These are phyloP conservation scores for Bergia sp. DNA, from an alignment of 92 coral and sea anemone species.

Conservation along the genomic window DNA sequence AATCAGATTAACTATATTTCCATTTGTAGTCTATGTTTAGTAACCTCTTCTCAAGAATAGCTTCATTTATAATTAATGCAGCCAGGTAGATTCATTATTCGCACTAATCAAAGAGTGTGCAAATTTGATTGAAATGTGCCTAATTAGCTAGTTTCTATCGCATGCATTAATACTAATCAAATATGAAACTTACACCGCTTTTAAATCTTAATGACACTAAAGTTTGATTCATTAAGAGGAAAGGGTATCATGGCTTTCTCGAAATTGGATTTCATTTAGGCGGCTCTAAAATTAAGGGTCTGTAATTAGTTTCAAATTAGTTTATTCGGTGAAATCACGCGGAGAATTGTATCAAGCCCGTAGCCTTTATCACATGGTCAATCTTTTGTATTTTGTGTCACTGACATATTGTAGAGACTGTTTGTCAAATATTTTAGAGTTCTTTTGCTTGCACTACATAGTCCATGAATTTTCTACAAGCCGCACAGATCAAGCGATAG, in stretches of 20 bases:
- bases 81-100: conserved; percentile 35
- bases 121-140: conserved; percentile 57
- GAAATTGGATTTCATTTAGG: conserved; percentile 43
- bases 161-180: conserved; percentile 73
- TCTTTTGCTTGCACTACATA: conserved; percentile 54
- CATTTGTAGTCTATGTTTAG: conserved; percentile 17
- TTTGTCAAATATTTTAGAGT: conserved; percentile 75
- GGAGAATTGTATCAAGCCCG: conserved; percentile 1
- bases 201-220: conserved; percentile 49
- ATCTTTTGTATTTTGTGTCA: conserved; percentile 42
- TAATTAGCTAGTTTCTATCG: conserved; percentile 61
- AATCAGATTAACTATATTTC: conserved; percentile 24
- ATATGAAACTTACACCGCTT: conserved; percentile 71
- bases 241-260: conserved; percentile 39
- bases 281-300: conserved; percentile 28
- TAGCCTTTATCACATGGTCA: conserved; percentile 30
- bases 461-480: conserved; percentile 40
- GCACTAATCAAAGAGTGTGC: conserved; percentile 42
- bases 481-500: conserved; percentile 32
- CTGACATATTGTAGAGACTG: conserved; percentile 31
- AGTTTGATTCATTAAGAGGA: conserved; percentile 43
- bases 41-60: background rate
- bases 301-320: conserved; percentile 45
- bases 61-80: conserved; percentile 38
- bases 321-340: conserved; percentile 37